These are phyloP conservation scores for Henricia sp. DNA, from an alignment of 53 echinoderm and acorn worm genomes.

Conservation along the genomic window DNA sequence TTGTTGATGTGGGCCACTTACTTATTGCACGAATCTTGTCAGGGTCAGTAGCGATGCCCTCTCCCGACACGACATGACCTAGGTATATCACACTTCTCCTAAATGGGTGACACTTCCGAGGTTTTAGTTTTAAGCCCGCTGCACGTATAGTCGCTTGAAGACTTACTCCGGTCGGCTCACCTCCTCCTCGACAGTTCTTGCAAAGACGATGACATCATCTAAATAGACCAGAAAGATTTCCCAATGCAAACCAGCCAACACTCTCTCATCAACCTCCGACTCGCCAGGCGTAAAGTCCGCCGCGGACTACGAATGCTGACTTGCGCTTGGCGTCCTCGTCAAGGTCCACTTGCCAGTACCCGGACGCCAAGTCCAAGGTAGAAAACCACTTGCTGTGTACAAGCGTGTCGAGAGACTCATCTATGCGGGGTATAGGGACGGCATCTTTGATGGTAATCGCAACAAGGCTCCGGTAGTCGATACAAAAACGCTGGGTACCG, in stretches of 20 bases:
- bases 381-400: too few species aligned
- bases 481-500: constrained; percentile 40
- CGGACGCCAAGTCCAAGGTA: too few species aligned
- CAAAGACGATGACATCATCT: constrained; percentile 41
- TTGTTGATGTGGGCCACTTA: constrained; percentile 32
- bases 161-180: neutral
- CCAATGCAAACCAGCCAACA: constrained; percentile 43
- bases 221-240: constrained; percentile 35
- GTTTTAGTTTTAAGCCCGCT: constrained; percentile 36
- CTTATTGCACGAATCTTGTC: constrained; percentile 2
- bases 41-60: constrained; percentile 28
- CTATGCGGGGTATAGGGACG: constrained; percentile 25
- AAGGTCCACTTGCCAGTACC: too few species aligned
- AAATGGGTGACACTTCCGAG: constrained; percentile 30
- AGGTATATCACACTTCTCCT: constrained; percentile 16
- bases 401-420: constrained; percentile 30
- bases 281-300: constrained; percentile 19
- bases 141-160: constrained; percentile 14
- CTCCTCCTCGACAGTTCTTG: constrained; percentile 36
- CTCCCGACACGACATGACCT: constrained; percentile 18
- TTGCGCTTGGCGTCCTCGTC: too few species aligned
- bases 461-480: constrained; percentile 57
- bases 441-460: constrained; percentile 49
- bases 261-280: constrained; percentile 34
- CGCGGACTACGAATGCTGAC: constrained; percentile 26